Evolutionary conservation across 2,888 invertebrate species (phyloP).

Genomic region (Bursaphelenchus okinawaensis): DNA sequence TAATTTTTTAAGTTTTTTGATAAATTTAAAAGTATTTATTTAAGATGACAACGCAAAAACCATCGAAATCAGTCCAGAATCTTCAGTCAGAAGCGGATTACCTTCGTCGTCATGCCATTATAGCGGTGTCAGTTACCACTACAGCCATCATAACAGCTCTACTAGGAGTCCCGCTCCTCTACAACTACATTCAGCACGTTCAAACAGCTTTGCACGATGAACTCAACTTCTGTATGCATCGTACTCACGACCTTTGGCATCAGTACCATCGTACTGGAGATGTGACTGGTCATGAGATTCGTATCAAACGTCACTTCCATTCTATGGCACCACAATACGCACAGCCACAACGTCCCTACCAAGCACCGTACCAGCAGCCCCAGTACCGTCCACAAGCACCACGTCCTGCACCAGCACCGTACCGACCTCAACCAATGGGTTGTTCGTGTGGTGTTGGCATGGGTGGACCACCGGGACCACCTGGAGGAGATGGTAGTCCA

Average conservation of each 20-base stretch:
- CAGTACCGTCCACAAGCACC: neutral
- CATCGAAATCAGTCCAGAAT: too few species aligned
- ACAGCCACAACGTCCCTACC: neutral
- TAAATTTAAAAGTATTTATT: too few species aligned
- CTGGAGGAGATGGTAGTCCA: neutral
- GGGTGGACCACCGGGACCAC: constrained; percentile 7
- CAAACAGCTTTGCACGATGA: constrained; percentile 52
- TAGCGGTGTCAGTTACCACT: constrained; percentile 40
- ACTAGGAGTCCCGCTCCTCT: constrained; percentile 51
- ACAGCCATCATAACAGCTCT: constrained; percentile 39
- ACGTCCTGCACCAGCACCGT: neutral
- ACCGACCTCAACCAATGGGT: neutral
- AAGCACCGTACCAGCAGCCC: constrained; percentile 2
- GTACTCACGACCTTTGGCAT: constrained; percentile 43
- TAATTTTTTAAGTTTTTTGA: too few species aligned
- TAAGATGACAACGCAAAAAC: too few species aligned
- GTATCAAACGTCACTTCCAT: constrained; percentile 3
- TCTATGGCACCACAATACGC: neutral
- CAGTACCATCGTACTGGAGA: constrained; percentile 27
- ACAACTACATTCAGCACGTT: constrained; percentile 55
- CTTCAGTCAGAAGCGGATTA: constrained; percentile 13
- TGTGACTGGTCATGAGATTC: neutral
- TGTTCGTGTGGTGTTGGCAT: constrained; percentile 3
- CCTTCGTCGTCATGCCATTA: constrained; percentile 16
- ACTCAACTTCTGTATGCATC: constrained; percentile 49